phyloP scores from a whole-genome alignment of 2,888 invertebrate species.

The Imbricaverruca yamaguchii region DNA sequence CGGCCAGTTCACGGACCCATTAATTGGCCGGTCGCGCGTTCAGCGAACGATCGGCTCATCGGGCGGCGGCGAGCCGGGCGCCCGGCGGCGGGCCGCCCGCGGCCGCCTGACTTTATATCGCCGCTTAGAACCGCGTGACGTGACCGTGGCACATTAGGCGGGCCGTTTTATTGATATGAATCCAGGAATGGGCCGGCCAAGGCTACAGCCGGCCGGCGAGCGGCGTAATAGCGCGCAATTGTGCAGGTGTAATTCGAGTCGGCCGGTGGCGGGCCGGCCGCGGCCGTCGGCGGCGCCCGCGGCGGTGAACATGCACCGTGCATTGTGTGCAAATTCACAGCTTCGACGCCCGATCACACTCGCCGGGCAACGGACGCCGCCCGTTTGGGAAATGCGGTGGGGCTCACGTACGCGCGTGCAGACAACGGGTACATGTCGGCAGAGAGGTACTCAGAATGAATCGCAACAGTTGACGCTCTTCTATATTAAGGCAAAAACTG shows the following conservation, averaged over 20 bases:
- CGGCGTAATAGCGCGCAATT: neutral
- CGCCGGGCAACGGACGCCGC: too few species aligned
- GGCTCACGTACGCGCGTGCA: too few species aligned
- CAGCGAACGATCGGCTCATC: neutral
- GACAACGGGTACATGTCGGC: too few species aligned
- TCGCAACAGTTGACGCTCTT: too few species aligned
- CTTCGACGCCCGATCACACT: too few species aligned
- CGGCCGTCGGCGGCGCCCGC: neutral
- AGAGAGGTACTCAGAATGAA: too few species aligned
- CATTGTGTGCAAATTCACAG: too few species aligned
- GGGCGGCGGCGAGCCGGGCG: neutral
- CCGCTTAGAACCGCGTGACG: neutral
- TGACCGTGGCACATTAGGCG: neutral
- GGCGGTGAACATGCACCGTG: too few species aligned
- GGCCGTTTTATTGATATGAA: conserved; percentile 13
- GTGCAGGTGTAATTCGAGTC: neutral
- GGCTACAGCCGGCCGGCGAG: neutral
- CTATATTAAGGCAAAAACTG: too few species aligned
- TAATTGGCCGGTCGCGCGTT: neutral
- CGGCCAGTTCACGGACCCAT: neutral
- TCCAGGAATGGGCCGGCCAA: neutral
- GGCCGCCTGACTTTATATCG: conserved; percentile 13
- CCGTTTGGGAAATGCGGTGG: too few species aligned
- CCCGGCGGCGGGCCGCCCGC: neutral
- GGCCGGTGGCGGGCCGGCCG: neutral